These are phyloP conservation scores for Diploptera punctata DNA, from an alignment of 2,888 invertebrate genomes.

Conservation along the genomic window DNA sequence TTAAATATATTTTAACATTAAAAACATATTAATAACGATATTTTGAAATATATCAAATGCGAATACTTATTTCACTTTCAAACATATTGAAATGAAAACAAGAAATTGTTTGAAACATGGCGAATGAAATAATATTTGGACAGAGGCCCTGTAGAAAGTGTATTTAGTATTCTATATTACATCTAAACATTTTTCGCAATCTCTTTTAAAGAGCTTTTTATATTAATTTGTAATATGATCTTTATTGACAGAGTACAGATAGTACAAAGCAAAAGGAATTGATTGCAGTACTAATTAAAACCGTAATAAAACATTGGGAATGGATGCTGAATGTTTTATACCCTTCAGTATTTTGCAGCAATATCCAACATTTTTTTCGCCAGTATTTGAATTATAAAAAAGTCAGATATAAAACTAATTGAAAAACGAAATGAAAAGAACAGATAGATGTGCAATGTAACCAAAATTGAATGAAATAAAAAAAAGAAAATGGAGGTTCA, in stretches of 20 bases:
- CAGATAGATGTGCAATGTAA: background rate
- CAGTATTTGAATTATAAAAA: conserved; percentile 12
- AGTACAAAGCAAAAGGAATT: conserved; percentile 1
- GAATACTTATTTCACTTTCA: too few relatives aligned
- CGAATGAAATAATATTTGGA: too few relatives aligned
- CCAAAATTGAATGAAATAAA: background rate
- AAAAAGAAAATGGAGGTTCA: background rate
- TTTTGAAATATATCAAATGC: too few relatives aligned
- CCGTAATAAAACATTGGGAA: background rate
- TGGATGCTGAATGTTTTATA: background rate
- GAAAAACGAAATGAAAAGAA: background rate
- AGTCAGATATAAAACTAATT: background rate
- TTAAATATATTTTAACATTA: too few relatives aligned
- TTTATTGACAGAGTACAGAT: background rate
- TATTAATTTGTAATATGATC: background rate
- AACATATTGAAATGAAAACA: too few relatives aligned
- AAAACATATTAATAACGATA: too few relatives aligned
- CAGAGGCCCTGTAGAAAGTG: too few relatives aligned
- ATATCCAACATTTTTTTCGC: background rate
- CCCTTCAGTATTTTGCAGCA: too few relatives aligned
- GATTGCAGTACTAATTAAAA: background rate
- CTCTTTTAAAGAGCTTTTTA: background rate
- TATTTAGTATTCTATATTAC: too few relatives aligned
- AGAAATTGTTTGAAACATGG: too few relatives aligned
- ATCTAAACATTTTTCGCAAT: too few relatives aligned